These are phyloP conservation scores for Homarus americanus DNA, from an alignment of 1,140 invertebrate genomes.

Conservation along the genomic window DNA sequence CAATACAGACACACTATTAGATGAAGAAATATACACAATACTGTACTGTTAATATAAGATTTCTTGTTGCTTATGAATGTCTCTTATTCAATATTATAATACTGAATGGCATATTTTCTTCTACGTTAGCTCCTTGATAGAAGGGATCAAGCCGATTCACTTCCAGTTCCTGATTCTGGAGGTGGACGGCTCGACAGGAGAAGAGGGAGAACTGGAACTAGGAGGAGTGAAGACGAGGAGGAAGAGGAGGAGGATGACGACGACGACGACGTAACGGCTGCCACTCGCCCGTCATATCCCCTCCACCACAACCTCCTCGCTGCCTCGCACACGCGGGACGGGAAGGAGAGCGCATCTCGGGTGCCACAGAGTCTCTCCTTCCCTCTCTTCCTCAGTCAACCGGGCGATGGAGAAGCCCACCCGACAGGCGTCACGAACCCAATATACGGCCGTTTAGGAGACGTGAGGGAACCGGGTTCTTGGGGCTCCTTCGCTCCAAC, in stretches of 20 bases:
- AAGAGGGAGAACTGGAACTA: constrained; percentile 16
- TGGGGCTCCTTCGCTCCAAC: constrained; percentile 55
- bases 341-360: constrained; percentile 13
- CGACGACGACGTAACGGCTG: constrained; percentile 38
- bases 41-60: too few relatives aligned
- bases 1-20: too few relatives aligned
- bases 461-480: constrained; percentile 45
- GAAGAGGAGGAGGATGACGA: constrained; percentile 59
- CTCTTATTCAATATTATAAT: background rate
- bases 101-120: background rate
- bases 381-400: constrained; percentile 18
- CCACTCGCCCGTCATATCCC: constrained; percentile 36
- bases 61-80: background rate
- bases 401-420: constrained; percentile 25
- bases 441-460: constrained; percentile 57
- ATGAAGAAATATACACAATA: too few relatives aligned
- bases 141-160: constrained; percentile 44
- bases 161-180: constrained; percentile 52
- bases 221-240: constrained; percentile 47
- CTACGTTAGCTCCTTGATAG: constrained; percentile 48
- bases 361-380: constrained; percentile 26
- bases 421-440: constrained; percentile 57
- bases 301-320: constrained; percentile 60
- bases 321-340: constrained; percentile 6
- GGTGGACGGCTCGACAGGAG: background rate